These are phyloP conservation scores for Lordiphosa clarofinis DNA, from an alignment of 1,140 invertebrate genomes.

Conservation along the genomic window DNA sequence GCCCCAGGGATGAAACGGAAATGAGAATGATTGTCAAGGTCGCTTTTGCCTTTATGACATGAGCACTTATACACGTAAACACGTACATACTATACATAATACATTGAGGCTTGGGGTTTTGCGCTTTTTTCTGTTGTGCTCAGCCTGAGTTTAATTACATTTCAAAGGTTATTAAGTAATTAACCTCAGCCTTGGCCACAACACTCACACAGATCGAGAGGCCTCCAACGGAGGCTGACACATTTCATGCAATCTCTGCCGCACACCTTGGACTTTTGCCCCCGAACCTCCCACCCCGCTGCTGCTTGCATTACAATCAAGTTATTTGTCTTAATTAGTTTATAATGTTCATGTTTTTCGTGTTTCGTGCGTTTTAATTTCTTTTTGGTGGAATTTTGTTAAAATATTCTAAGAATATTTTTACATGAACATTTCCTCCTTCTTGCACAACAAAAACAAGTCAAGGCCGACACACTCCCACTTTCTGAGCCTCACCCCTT, in stretches of 20 bases:
- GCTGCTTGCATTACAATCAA: constrained; percentile 16
- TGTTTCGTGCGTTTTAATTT: no score
- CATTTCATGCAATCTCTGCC: not conserved
- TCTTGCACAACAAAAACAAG: constrained; percentile 41
- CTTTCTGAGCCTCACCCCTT: constrained; percentile 1
- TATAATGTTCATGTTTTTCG: constrained; percentile 47
- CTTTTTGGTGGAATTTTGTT: not conserved
- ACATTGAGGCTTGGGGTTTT: constrained; percentile 12
- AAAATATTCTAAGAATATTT: constrained; percentile 31
- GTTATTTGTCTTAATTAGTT: constrained; percentile 53
- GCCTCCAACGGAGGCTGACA: not conserved
- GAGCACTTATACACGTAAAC: constrained; percentile 17
- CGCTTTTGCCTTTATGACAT: constrained; percentile 23
- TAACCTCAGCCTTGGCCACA: constrained; percentile 35
- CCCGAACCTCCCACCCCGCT: not conserved
- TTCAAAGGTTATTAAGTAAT: constrained; percentile 63
- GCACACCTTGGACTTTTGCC: no score
- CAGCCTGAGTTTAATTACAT: constrained; percentile 50
- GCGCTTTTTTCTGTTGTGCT: constrained; percentile 25
- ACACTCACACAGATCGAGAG: constrained; percentile 18
- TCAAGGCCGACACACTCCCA: constrained; percentile 26
- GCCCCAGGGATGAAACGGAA: not conserved
- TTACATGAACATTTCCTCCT: constrained; percentile 21
- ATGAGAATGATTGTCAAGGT: constrained; percentile 16
- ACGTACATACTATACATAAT: constrained; percentile 2